Evolutionary conservation across 1,140 invertebrate species (phyloP), one percentile per base, ranked within the genome.

Genomic region (Drosophila cardini): DNA sequence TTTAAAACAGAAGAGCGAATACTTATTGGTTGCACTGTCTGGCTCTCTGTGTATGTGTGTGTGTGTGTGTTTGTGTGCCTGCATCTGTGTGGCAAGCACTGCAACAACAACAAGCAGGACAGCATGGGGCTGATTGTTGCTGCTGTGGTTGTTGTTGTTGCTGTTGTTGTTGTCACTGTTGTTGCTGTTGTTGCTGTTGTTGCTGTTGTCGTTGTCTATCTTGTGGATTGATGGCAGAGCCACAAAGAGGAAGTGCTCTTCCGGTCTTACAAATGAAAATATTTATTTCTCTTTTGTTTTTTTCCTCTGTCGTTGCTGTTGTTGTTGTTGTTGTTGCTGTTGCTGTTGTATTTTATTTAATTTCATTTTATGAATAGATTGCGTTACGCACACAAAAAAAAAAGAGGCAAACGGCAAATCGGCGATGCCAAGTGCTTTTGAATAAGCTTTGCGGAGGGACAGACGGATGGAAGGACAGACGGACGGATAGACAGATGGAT

Each of bases 341-440:
- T 50, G 43, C 4, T 50, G 40, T 43, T 72, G 5, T 50, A 83
- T 89, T 87, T 87, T 80, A 87, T 87, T 84, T 87, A 89, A 87
- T 87, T 84, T 87, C 67, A 89, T 87, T 87, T 87, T 87, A 87
- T 89, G 84, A 87, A 87, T 87, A 87, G 84, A 87, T 87, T 87
- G 84, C 84, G 85, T 89, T 87, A 87, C 84, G 84, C 84, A 87
- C 89, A 87, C 84, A 87, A 74, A 87, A 80, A 72, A 68, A 77
- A 26, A 26, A 26, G 21, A n/a, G 72, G 82, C 82, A 63, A 76
- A 42, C 63, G 60, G 60, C 74, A 42, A 45, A 58, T 48, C 32
- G 61, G 26, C 62, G 52, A 72, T 57, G 67, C 76, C 62, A 64
- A 65, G 46, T 77, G 64, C 42, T 73, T 73, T 48, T 76, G 76